Evolutionary conservation across 2,113 vertebrate species (phyloP).

Genomic region (Muntiacus muntjak): DNA sequence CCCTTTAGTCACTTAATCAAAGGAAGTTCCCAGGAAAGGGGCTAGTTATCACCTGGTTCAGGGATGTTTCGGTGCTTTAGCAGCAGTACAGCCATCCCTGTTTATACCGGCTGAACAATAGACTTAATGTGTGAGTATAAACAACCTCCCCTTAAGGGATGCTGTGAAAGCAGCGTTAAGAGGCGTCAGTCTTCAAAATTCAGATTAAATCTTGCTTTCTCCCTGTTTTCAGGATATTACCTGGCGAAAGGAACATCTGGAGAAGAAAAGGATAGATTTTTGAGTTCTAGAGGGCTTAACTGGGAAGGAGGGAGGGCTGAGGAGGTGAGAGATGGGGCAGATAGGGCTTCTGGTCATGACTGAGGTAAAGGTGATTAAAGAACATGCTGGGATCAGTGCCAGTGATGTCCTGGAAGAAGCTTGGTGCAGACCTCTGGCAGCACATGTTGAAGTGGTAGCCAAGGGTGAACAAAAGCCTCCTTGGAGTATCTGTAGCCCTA

Average conservation of each 20-base stretch:
- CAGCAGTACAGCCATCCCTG: background rate
- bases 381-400: background rate
- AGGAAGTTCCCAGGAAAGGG: background rate
- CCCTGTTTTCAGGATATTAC: background rate
- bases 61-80: background rate
- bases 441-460: background rate
- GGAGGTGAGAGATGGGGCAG: background rate
- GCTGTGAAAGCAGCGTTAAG: background rate
- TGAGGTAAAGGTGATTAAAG: background rate
- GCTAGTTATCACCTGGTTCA: background rate
- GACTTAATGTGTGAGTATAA: background rate
- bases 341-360: background rate
- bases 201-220: background rate
- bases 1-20: background rate
- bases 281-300: background rate
- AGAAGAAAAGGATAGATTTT: background rate
- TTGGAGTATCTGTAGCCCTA: background rate
- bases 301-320: background rate
- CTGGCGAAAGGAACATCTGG: background rate
- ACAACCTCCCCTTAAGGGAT: background rate
- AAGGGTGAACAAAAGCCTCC: background rate
- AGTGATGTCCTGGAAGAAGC: background rate
- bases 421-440: background rate
- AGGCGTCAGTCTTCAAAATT: background rate
- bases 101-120: background rate